Evolutionary conservation across 2,888 invertebrate species (phyloP).

Genomic region (Sphaerolaimus hirsutus): DNA sequence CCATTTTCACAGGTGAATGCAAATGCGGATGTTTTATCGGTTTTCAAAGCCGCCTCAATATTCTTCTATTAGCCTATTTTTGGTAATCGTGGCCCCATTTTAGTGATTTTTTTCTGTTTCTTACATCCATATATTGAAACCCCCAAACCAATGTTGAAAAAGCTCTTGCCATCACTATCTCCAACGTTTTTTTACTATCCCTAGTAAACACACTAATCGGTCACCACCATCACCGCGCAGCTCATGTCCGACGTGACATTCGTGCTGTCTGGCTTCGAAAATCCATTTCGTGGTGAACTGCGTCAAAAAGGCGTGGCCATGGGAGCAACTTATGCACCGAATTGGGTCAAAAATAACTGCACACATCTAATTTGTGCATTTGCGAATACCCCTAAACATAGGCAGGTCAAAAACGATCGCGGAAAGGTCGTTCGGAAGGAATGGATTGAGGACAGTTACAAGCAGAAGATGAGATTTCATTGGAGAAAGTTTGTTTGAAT

Average conservation of each 20-base stretch:
- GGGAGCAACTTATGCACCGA: slow-evolving; percentile 51
- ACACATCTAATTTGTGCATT: slow-evolving; percentile 76
- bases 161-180: too few species aligned
- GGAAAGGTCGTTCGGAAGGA: slow-evolving; percentile 42
- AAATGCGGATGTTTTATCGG: too few species aligned
- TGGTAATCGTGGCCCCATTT: too few species aligned
- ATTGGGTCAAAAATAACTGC: slow-evolving; percentile 45
- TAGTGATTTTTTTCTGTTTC: too few species aligned
- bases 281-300: slow-evolving; percentile 47
- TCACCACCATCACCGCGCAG: too few species aligned
- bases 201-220: too few species aligned
- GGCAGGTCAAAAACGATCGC: slow-evolving; percentile 35
- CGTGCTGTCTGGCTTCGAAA: slow-evolving; percentile 62
- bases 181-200: too few species aligned
- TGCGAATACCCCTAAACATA: slow-evolving; percentile 60
- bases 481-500: slow-evolving; percentile 33
- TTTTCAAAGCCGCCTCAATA: too few species aligned
- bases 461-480: slow-evolving; percentile 38
- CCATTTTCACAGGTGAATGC: too few species aligned
- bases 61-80: too few species aligned
- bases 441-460: slow-evolving; percentile 49
- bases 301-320: slow-evolving; percentile 45
- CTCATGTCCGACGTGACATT: slow-evolving; percentile 45
- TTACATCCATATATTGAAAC: too few species aligned
- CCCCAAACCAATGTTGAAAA: too few species aligned